A percentile compares a stretch with the other conserved stretches of the same genome.
Conservation (phyloP, 1,140 invertebrate species). For the Agrilus planipennis region DNA sequence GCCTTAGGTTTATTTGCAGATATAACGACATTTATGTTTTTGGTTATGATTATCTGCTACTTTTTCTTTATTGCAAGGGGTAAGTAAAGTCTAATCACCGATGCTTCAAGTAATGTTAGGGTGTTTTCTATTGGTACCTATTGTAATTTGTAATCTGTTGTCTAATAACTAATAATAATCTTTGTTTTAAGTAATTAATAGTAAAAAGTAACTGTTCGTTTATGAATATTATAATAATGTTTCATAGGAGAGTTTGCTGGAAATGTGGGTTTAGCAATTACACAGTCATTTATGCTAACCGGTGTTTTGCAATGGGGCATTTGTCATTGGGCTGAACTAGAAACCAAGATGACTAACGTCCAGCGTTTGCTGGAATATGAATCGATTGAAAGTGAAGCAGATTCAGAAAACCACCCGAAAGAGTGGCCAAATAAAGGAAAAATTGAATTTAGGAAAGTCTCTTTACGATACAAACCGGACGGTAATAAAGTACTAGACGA, state of each 20-base stretch:
- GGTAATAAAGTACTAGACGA: slow-evolving; percentile 53
- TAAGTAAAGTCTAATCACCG: too few relatives aligned
- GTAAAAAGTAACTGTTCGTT: neutral
- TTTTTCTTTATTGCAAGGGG: slow-evolving; percentile 3
- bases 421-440: slow-evolving; percentile 62
- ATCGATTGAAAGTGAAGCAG: slow-evolving; percentile 45
- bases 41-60: slow-evolving; percentile 42
- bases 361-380: slow-evolving; percentile 73
- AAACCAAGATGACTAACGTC: slow-evolving; percentile 81
- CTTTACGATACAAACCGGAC: slow-evolving; percentile 50
- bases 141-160: too few relatives aligned
- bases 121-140: too few relatives aligned
- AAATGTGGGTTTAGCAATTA: slow-evolving; percentile 70
- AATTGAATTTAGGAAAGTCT: slow-evolving; percentile 54
- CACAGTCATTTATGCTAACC: slow-evolving; percentile 70
- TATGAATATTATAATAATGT: too few relatives aligned
- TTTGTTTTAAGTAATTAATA: too few relatives aligned
- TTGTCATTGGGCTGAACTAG: slow-evolving; percentile 69
- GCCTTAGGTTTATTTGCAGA: slow-evolving; percentile 59
- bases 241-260: slow-evolving; percentile 33
- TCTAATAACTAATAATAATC: too few relatives aligned
- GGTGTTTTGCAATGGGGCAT: slow-evolving; percentile 83
- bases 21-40: slow-evolving; percentile 51
- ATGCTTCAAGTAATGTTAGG: too few relatives aligned
- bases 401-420: slow-evolving; percentile 30